Evolutionary conservation across 2,797 vertebrate species (phyloP), one percentile per base, ranked within the genome.

Genomic region (Micropoecilia bifurca): DNA sequence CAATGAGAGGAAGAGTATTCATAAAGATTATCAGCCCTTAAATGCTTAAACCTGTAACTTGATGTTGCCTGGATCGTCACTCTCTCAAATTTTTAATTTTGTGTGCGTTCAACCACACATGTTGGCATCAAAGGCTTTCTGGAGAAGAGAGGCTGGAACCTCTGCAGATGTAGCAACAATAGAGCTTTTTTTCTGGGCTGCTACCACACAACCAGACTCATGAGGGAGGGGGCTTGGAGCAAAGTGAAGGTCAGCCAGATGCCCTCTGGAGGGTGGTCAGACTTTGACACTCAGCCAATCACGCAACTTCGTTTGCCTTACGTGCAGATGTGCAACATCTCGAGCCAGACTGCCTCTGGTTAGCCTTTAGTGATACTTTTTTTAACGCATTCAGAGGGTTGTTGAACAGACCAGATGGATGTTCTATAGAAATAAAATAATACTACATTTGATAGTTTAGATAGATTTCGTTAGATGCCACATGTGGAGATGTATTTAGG

Each of bases 211-310:
- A 83, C 74, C 77, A 77, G 87, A 77, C 78, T 83, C 77, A 77
- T 84, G 85, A 86, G 72, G 85, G 86, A 83, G 84, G 71, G 85
- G 86, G 80, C 88, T 90, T 79, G 77, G 55, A 76, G 88, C 78
- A 76, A 85, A 25, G 83, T 88, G 88, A 93, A 95, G 95, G 95
- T 95, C 93, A 95, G 78, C 85, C 87, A 85, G 86, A 87, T 74
- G 68, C 87, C 91, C 93, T 88, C 85, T 83, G 90, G 88, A 85
- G 86, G 86, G 82, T 68, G 85, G 83, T 90, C 88, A 86, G 84
- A 83, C 73, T 87, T 80, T 92, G 90, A 92, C 92, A 79, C 79
- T 61, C 71, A 33, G 87, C 93, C 92, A 89, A 53, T 89, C 89
- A 90, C 75, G 57, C 83, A 81, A 83, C 76, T 81, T 45, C 5